Evolutionary conservation across 2,113 vertebrate species (phyloP), one percentile per base, ranked within the genome.

Genomic region (Ivindomyrus marchei): DNA sequence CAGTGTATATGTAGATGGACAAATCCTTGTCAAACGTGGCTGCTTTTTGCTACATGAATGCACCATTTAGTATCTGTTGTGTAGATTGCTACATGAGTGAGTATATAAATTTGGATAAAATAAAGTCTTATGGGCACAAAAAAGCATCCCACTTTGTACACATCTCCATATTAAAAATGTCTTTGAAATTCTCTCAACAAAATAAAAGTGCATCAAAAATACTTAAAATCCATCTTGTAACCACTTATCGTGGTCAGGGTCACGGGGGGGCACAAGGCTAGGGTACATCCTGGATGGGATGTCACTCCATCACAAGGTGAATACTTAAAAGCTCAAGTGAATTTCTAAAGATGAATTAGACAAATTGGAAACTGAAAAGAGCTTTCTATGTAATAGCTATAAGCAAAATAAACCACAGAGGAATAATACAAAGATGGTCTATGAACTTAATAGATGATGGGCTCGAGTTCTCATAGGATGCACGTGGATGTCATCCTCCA

Each of bases 391-490:
- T 42, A 46, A 49, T 62, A 86, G 89, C 74, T 90, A 91, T 91
- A 89, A 90, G 62, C 88, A 86, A 89, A 90, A 91, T 91, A 88
- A 88, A 52, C 86, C 85, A 86, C 47, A 58, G 58, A 74, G 85
- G 86, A 53, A 96, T 95, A 95, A 95, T 94, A 94, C 93, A 95
- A 94, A 93, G 94, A 95, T 96, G 94, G 95, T 96, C 94, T 94
- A 94, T 95, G 93, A 94, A 94, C 94, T 66, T 96, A 96, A 96
- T 93, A 91, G 94, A 95, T 94, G 94, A 80, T 62, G 24, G 24
- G 24, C 56, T 58, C 0, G 56, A 58, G 21, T 24, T 58, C 19
- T 58, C 56, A 58, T 58, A n/a, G 21, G 56, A n/a, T 56, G 19
- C 53, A 21, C 4, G 52, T 56, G 15, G 15, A 56, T 56, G 52